Evolutionary conservation across 2,888 invertebrate species (phyloP), one percentile per base, ranked within the genome.

Genomic region (Hipparchia sbordonii): DNA sequence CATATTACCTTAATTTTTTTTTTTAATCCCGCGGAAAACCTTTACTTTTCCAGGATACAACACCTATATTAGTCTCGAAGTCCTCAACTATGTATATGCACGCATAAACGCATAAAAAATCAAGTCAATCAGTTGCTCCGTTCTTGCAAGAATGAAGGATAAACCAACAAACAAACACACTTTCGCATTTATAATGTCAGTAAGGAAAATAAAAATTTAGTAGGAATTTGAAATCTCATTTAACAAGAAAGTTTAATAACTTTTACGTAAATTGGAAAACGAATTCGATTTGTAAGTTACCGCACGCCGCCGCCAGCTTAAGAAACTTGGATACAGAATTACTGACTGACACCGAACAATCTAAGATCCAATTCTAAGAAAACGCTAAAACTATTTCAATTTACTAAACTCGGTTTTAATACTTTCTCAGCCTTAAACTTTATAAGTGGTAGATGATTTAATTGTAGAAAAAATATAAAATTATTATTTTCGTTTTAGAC

Each of bases 221-320:
- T 23, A 23, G 23, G 23, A 1, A 23, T 23, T 23, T 23, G 23
- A 65, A 65, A 4, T 51, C 54, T 45, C n/a, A 56, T n/a, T 4
- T 9, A 33, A 63, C 23, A 12, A 9, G 5, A 63, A 65, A 65
- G 6, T 65, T 33, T 10, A 61, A 71, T 33, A 60, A 72, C 68
- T 72, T 72, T 69, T 52, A 68, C 72, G 52, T 59, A 65, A 68
- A 72, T 69, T 72, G 63, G 45, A 59, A 65, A 69, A 51, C 63
- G 65, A 70, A 72, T 65, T 68, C 57, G 59, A 63, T 72, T 72
- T 65, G 57, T 63, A 74, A 74, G 72, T 74, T 72, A 74, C 57
- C 67, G 72, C 67, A 70, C 67, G 70, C 67, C 60, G 70, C 67
- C 60, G 39, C 1, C 59, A 23, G 63, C 63, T 70, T 62, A 71